Evolutionary conservation across 35 echinoderm and acorn worm species (phyloP).

Genomic region (Nesometra sesokonis): DNA sequence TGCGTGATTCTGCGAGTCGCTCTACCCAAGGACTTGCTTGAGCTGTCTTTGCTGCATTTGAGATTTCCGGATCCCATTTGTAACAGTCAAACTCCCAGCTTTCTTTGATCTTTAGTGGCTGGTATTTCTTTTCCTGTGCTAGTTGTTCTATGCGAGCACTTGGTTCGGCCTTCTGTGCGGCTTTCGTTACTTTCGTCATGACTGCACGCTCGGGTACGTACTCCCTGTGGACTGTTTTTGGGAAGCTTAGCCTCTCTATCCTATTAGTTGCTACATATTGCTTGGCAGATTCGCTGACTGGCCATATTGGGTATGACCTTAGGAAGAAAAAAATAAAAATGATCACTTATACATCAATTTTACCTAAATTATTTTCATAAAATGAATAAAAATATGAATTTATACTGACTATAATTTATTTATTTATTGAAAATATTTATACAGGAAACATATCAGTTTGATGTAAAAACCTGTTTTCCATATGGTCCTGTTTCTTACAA

Average conservation of each 20-base stretch:
- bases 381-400: not conserved
- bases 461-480: too few relatives aligned
- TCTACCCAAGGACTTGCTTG: conserved; percentile 76
- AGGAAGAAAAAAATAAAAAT: not conserved
- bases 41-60: conserved; percentile 70
- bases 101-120: conserved; percentile 64
- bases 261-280: conserved; percentile 57
- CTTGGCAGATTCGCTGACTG: conserved; percentile 70
- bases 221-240: conserved; percentile 49
- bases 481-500: too few relatives aligned
- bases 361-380: not conserved
- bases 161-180: conserved; percentile 61
- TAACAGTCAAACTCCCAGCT: conserved; percentile 87
- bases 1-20: conserved; percentile 56
- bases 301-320: conserved; percentile 80
- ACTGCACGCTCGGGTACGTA: conserved; percentile 66
- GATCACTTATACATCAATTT: not conserved
- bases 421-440: too few relatives aligned
- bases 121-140: conserved; percentile 58
- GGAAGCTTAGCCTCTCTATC: conserved; percentile 25
- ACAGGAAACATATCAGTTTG: too few relatives aligned
- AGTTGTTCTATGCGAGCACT: conserved; percentile 73
- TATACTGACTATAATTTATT: not conserved
- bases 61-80: conserved; percentile 86
- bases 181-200: conserved; percentile 49